Percentiles rank a stretch among this genome's conserved stretches.
Conservation (phyloP, 2,888 invertebrate genomes). For the Endomychus coccineus region DNA sequence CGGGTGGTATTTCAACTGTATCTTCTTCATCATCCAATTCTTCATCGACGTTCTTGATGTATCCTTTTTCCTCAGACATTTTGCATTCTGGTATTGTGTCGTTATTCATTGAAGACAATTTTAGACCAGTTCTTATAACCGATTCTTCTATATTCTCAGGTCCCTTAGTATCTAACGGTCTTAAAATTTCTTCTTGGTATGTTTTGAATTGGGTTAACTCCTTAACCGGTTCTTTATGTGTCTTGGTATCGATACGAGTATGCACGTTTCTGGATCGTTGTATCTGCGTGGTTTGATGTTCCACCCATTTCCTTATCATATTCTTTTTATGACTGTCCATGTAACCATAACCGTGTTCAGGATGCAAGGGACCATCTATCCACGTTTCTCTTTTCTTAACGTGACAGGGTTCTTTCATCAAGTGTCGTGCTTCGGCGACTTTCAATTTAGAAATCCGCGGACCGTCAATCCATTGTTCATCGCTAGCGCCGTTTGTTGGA, state of each 20-base stretch:
- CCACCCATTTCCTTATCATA: slow-evolving; percentile 91
- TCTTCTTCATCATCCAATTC: slow-evolving; percentile 75
- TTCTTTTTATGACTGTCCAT: slow-evolving; percentile 90
- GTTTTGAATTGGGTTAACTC: slow-evolving; percentile 58
- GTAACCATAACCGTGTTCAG: slow-evolving; percentile 67
- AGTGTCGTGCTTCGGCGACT: slow-evolving; percentile 72
- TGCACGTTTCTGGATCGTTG: slow-evolving; percentile 55
- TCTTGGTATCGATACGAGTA: slow-evolving; percentile 37
- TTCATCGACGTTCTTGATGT: slow-evolving; percentile 46
- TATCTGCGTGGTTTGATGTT: slow-evolving; percentile 80
- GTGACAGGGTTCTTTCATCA: slow-evolving; percentile 68
- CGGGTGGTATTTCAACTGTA: slow-evolving; percentile 72
- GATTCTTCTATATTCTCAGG: slow-evolving; percentile 54
- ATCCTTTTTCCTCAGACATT: slow-evolving; percentile 35
- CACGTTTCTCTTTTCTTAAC: slow-evolving; percentile 83
- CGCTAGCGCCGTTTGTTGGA: slow-evolving; percentile 52
- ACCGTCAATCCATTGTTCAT: slow-evolving; percentile 96
- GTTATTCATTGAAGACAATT: slow-evolving; percentile 33
- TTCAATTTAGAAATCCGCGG: slow-evolving; percentile 81
- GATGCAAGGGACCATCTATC: slow-evolving; percentile 90
- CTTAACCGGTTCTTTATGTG: slow-evolving; percentile 44
- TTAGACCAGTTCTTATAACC: slow-evolving; percentile 54
- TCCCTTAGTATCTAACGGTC: slow-evolving; percentile 48
- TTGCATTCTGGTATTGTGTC: slow-evolving; percentile 38
- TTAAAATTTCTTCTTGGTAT: slow-evolving; percentile 46